Conservation (phyloP, 1,140 invertebrate genomes). For the Drosophila watanabei region DNA sequence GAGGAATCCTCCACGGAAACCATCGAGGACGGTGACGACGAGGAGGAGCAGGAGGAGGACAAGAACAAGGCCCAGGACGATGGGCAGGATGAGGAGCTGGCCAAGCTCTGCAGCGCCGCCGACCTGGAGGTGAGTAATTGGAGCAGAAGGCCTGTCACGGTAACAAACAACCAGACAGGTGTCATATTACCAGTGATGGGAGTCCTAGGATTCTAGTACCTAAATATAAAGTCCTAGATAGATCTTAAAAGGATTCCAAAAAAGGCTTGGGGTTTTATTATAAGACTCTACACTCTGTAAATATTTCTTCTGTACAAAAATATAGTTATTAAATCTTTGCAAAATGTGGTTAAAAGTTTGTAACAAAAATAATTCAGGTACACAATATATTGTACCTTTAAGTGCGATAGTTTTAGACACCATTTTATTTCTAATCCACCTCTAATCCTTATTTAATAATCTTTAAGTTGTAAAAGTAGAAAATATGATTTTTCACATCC, state of each 20-base stretch:
- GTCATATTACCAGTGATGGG: slow-evolving; percentile 1
- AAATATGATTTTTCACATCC: background rate
- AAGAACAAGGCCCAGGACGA: slow-evolving; percentile 40
- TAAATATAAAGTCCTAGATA: background rate
- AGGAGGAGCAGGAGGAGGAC: slow-evolving; percentile 56
- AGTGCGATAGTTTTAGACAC: too few species aligned
- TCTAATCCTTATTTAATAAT: too few species aligned
- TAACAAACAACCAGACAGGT: slow-evolving; percentile 2
- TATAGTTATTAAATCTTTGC: too few species aligned
- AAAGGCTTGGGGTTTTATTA: background rate
- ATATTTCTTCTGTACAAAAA: background rate
- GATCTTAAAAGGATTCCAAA: background rate
- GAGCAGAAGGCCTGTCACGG: background rate
- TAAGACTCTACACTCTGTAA: too few species aligned
- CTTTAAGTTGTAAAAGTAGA: too few species aligned
- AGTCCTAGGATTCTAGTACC: background rate
- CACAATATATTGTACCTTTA: too few species aligned
- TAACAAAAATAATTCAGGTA: too few species aligned
- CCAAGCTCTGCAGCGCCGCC: slow-evolving; percentile 56
- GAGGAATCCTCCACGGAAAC: slow-evolving; percentile 69
- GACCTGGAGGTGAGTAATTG: slow-evolving; percentile 63
- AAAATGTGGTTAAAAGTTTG: too few species aligned
- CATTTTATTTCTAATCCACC: too few species aligned
- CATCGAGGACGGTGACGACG: slow-evolving; percentile 63
- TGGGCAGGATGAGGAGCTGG: slow-evolving; percentile 66